Evolutionary conservation across 2,797 vertebrate species (phyloP), one percentile per base, ranked within the genome.

Genomic region (Myiotriccus ornatus): DNA sequence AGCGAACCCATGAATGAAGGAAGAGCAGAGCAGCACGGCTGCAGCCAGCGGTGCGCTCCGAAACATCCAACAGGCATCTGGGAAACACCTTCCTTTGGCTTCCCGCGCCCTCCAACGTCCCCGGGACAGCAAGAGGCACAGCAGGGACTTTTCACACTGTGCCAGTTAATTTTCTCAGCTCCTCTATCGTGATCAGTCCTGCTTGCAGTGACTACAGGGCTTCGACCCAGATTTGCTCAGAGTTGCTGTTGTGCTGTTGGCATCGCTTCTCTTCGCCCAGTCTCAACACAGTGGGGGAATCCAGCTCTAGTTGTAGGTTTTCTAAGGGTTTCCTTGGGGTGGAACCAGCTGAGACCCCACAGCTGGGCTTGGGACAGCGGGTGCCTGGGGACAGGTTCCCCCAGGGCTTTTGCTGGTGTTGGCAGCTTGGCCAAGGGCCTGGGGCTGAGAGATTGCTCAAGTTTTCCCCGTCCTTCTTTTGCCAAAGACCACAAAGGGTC

Each of bases 1-100:
- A 75, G 85, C 3, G 79, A 68, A 75, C 60, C 50, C 71, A 59
- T 94, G 95, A 96, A 94, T 90, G 96, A 18, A 64, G 59, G 63
- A 27, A 63, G 2, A 30, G 85, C 65, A 13, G 83, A 67, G 87
- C 75, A 34, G 79, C 34, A 3, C 3, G 25, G 8, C 21, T 15
- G 22, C 65, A 18, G 85, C 2, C 52, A 10, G 53, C 60, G 3
- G 14, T 17, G 3, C 2, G 74, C 64, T 74, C 87, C 17, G 2
- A 19, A 50, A 28, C 30, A 3, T 6, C 67, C 9, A 0, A 1
- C 25, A 3, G 23, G 30, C 6, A 3, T 12, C 77, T 15, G 44
- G 85, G 35, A 19, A 82, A 28, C 64, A 9, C 49, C 32, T 90
- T 17, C 57, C 62, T 22, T 30, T 9, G 2, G 34, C 25, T 77